Percentiles rank a stretch among this genome's conserved stretches.
These are phyloP conservation scores for Gymnorhina tibicen DNA, from an alignment of 2,113 vertebrate genomes.

Conservation along the genomic window DNA sequence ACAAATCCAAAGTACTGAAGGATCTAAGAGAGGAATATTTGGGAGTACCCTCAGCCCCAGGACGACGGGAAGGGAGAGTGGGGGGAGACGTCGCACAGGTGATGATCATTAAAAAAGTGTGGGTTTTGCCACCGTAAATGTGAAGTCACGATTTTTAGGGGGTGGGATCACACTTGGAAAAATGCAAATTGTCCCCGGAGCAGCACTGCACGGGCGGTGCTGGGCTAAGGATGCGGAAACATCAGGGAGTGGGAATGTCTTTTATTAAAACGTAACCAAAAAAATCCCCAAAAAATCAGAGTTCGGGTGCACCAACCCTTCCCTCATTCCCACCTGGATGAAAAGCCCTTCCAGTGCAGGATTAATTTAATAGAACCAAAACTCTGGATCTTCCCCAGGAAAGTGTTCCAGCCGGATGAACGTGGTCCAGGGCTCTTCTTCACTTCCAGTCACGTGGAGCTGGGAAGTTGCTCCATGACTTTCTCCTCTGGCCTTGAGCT, in stretches of 20 bases:
- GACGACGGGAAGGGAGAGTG: not conserved
- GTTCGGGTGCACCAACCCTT: not conserved
- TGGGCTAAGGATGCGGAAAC: not conserved
- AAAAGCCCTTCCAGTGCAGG: not conserved
- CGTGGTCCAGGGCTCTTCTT: not conserved
- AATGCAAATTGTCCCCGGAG: not conserved
- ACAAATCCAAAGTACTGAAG: not conserved
- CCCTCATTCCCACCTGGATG: not conserved
- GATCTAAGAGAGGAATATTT: not conserved
- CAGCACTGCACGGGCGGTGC: not conserved
- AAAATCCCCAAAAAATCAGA: not conserved
- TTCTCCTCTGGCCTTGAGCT: not conserved
- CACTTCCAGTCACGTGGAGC: not conserved
- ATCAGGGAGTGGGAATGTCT: not conserved
- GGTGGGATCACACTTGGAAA: constrained; percentile 20
- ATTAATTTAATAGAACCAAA: not conserved
- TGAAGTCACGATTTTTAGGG: not conserved
- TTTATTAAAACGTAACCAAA: not conserved
- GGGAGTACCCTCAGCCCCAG: not conserved
- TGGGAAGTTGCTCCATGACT: not conserved
- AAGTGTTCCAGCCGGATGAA: not conserved
- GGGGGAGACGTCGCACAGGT: not conserved
- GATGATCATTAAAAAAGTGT: not conserved
- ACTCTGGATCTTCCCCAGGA: not conserved
- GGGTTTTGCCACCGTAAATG: not conserved